A percentile compares a stretch with the other conserved stretches of the same genome.
Evolutionary conservation across 1,140 invertebrate species (phyloP).

Genomic region (Drosophila novamexicana): DNA sequence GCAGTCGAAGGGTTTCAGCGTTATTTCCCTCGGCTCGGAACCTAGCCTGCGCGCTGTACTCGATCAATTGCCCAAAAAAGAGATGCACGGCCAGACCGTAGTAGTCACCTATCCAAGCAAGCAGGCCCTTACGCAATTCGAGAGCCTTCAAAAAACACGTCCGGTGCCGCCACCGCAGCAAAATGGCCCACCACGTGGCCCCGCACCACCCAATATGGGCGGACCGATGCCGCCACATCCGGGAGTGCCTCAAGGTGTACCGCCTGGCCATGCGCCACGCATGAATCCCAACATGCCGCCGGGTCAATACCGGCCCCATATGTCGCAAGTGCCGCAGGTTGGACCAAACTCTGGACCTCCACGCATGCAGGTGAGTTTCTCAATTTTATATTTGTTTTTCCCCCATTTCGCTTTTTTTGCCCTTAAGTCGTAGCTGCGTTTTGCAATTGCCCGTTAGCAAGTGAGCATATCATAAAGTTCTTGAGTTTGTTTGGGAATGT

Average conservation of each 20-base stretch:
- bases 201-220: constrained; percentile 84
- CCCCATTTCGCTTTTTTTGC: constrained; percentile 11
- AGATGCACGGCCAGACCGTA: constrained; percentile 97
- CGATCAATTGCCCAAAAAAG: constrained; percentile 96
- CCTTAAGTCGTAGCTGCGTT: constrained; percentile 24
- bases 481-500: constrained; percentile 38
- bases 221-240: constrained; percentile 84
- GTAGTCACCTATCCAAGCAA: constrained; percentile 98
- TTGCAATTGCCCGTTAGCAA: constrained; percentile 24
- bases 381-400: constrained; percentile 3
- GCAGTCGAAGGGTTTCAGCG: constrained; percentile 99
- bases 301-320: constrained; percentile 79
- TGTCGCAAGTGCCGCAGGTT: constrained; percentile 85
- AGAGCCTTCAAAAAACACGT: constrained; percentile 95
- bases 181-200: constrained; percentile 82
- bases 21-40: constrained; percentile 96
- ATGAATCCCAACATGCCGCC: constrained; percentile 85
- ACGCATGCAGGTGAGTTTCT: constrained; percentile 79
- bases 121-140: constrained; percentile 92
- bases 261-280: constrained; percentile 87
- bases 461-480: constrained; percentile 19
- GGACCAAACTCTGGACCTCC: constrained; percentile 81
- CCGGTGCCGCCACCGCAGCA: constrained; percentile 90
- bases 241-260: constrained; percentile 71
- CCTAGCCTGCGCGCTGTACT: constrained; percentile 94